These are phyloP conservation scores for Lepus americanus DNA, from an alignment of 2,113 vertebrate species.

Conservation along the genomic window DNA sequence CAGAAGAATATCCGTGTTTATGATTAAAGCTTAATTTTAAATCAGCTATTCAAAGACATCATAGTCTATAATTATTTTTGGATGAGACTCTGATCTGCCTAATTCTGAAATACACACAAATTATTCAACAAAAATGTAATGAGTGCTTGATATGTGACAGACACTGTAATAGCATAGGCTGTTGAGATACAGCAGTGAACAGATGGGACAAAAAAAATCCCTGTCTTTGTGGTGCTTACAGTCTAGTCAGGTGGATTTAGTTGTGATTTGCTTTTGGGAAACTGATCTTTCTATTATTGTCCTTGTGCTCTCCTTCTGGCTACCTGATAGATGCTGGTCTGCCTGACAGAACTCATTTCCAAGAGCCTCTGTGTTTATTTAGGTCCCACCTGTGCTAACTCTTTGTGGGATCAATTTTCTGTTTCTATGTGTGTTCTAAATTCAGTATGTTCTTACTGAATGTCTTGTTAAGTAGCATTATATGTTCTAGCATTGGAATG, in stretches of 20 bases:
- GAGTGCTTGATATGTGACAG: neutral
- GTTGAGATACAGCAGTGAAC: neutral
- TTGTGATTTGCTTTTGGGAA: slow-evolving; percentile 22
- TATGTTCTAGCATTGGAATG: neutral
- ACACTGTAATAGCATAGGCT: neutral
- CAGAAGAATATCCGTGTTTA: slow-evolving; percentile 10
- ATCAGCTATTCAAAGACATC: slow-evolving; percentile 7
- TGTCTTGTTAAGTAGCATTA: neutral
- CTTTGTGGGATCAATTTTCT: neutral
- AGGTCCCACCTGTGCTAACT: neutral
- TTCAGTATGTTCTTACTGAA: neutral
- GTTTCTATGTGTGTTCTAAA: neutral
- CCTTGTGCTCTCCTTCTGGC: neutral
- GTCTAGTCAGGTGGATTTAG: neutral
- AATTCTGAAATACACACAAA: neutral
- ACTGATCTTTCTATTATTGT: neutral
- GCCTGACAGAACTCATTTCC: neutral
- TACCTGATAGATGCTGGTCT: neutral
- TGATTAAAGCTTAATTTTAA: slow-evolving; percentile 48
- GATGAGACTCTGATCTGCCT: neutral
- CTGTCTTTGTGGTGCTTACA: neutral
- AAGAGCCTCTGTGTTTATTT: neutral
- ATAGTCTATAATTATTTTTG: slow-evolving; percentile 22
- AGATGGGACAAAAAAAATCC: neutral
- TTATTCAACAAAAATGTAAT: neutral